Conservation (phyloP, 2,113 vertebrate genomes). For the Mustela lutreola region DNA sequence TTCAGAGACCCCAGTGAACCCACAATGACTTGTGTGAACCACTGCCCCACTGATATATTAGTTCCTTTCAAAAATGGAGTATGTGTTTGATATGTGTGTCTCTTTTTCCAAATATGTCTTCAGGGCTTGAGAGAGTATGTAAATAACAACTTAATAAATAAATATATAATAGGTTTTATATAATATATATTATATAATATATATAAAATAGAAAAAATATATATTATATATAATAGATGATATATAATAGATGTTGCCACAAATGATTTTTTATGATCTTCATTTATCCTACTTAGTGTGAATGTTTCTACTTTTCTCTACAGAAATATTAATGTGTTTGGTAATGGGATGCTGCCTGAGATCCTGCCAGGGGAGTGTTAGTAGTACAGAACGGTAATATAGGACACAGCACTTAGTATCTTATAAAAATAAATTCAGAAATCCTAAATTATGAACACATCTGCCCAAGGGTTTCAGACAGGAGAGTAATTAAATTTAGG, state of each 20-base stretch:
- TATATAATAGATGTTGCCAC: neutral
- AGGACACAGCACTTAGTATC: neutral
- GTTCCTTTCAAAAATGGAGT: slow-evolving; percentile 38
- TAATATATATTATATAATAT: no score
- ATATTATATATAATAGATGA: no score
- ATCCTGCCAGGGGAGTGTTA: neutral
- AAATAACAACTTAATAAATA: neutral
- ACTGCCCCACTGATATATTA: neutral
- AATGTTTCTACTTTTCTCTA: neutral
- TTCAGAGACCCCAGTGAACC: neutral
- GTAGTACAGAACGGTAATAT: neutral
- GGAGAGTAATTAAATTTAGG: neutral
- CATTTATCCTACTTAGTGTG: neutral
- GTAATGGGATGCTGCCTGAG: neutral
- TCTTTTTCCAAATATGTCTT: slow-evolving; percentile 33
- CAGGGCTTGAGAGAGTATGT: neutral
- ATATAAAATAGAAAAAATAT: no score
- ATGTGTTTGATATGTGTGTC: neutral
- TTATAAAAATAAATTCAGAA: neutral
- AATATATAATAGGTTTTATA: no score
- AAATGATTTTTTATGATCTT: neutral
- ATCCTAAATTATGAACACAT: neutral
- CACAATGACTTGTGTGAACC: neutral
- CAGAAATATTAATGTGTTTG: neutral
- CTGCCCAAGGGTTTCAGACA: neutral